Evolutionary conservation across 1,140 invertebrate species (phyloP), one percentile per base, ranked within the genome.

Genomic region (Druon quercuslanigerum): DNA sequence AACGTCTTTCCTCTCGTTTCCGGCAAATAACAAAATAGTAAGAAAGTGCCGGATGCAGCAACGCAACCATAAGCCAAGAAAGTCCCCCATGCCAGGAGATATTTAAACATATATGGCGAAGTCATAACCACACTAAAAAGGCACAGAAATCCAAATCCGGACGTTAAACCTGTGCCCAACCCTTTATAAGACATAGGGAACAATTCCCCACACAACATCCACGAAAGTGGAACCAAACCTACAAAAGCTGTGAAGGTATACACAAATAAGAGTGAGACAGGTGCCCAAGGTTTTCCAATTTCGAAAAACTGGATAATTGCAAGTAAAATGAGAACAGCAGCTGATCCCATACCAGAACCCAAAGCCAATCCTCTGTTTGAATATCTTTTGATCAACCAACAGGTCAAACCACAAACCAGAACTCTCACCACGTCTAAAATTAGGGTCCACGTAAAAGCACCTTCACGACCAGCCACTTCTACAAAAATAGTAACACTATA

Each of bases 1-100:
- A 97, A 90, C 20, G 93, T 94, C 82, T 94, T 95, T 12, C 95
- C 95, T 89, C 95, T 96, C 0, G 96, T 97, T 90, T 97, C 96
- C 9, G 96, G 96, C 25, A 97, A 86, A 75, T 94, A 93, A 50
- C 94, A 92, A 74, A 93, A 93, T 56, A 96, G 86, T 50, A 95
- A 91, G 14, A 94, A 83, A 8, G 94, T 93, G 3, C 95, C 95
- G 46, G 94, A 11, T 3, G 95, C 86, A 16, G 94, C 93, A 75
- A 96, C 87, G 1, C 90, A 87, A 25, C 94, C 94, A 86, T 95
- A 97, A 75, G 95, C 81, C 71, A 93, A 92, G 91, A 96, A 97
- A 17, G 94, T 93, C 16, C 93, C 92, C 11, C 92, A 90, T 56
- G 92, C 88, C 14, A 94, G 93, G 3, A 96, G 89, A 57, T 86